These are phyloP conservation scores for Macrocentrus cingulum DNA, from an alignment of 1,140 invertebrate species.

Conservation along the genomic window DNA sequence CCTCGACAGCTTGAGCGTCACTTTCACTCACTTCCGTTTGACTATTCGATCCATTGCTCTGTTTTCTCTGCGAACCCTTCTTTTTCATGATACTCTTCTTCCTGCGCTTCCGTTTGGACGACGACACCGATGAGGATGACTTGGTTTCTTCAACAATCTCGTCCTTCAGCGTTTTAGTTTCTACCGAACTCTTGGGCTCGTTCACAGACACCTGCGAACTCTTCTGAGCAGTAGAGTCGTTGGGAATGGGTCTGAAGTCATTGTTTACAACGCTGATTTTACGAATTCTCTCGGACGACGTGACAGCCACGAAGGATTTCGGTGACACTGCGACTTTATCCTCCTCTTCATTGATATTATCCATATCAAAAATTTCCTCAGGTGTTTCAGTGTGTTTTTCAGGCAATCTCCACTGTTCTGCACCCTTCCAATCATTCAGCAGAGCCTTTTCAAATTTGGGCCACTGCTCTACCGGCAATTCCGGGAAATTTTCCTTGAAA, in stretches of 20 bases:
- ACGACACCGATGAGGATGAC: slow-evolving; percentile 41
- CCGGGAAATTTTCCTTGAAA: slow-evolving; percentile 57
- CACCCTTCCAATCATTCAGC: slow-evolving; percentile 49
- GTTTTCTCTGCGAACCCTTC: slow-evolving; percentile 72
- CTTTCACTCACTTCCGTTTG: slow-evolving; percentile 51
- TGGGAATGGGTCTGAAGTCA: slow-evolving; percentile 63
- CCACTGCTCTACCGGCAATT: slow-evolving; percentile 50
- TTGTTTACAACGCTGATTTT: slow-evolving; percentile 62
- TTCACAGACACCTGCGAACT: slow-evolving; percentile 46
- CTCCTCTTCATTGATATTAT: slow-evolving; percentile 63
- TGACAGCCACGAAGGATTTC: slow-evolving; percentile 54
- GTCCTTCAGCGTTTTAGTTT: slow-evolving; percentile 49
- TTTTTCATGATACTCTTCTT: slow-evolving; percentile 79
- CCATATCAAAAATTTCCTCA: slow-evolving; percentile 71
- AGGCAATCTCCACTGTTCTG: slow-evolving; percentile 51
- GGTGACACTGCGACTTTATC: slow-evolving; percentile 36
- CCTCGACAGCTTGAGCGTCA: slow-evolving; percentile 32
- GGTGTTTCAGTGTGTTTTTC: slow-evolving; percentile 40
- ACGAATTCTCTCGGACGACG: slow-evolving; percentile 49
- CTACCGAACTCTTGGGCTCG: slow-evolving; percentile 35
- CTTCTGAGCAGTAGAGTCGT: slow-evolving; percentile 39
- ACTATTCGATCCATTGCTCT: slow-evolving; percentile 57
- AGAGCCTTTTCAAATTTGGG: slow-evolving; percentile 52
- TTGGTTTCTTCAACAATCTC: slow-evolving; percentile 43
- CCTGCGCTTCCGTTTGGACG: slow-evolving; percentile 72